Evolutionary conservation across 1,140 invertebrate species (phyloP).

Genomic region (Vanessa tameamea): DNA sequence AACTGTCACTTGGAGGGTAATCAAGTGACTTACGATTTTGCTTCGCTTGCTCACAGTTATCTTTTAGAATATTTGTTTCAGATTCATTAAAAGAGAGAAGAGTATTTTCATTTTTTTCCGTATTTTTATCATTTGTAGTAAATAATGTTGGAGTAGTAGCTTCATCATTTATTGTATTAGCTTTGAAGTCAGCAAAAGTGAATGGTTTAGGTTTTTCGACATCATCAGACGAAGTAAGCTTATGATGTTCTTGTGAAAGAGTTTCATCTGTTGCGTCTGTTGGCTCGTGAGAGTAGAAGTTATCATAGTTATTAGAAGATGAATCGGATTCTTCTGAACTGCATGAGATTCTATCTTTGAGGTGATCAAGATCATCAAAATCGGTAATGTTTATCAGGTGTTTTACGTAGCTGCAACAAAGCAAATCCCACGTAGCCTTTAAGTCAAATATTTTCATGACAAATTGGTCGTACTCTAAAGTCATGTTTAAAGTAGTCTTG

Average conservation of each 20-base stretch:
- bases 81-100: not conserved
- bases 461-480: conserved; percentile 81
- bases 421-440: conserved; percentile 82
- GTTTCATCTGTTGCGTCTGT: conserved; percentile 32
- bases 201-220: conserved; percentile 72
- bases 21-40: conserved; percentile 37
- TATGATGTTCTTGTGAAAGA: conserved; percentile 44
- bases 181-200: conserved; percentile 78
- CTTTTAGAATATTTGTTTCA: conserved; percentile 29
- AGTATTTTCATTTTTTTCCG: conserved; percentile 12
- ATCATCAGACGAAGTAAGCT: conserved; percentile 39
- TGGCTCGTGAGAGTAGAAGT: conserved; percentile 68
- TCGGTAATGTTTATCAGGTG: conserved; percentile 69
- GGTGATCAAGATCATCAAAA: conserved; percentile 66
- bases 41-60: conserved; percentile 24
- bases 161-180: conserved; percentile 27
- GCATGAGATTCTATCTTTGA: conserved; percentile 69
- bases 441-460: conserved; percentile 82
- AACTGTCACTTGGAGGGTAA: conserved; percentile 29
- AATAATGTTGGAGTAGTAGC: not conserved
- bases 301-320: conserved; percentile 77
- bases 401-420: conserved; percentile 80
- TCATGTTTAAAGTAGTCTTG: conserved; percentile 77
- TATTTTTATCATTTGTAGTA: not conserved
- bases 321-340: conserved; percentile 75